Evolutionary conservation across 1,140 invertebrate genomes (phyloP).

Genomic region (Aphis gossypii): DNA sequence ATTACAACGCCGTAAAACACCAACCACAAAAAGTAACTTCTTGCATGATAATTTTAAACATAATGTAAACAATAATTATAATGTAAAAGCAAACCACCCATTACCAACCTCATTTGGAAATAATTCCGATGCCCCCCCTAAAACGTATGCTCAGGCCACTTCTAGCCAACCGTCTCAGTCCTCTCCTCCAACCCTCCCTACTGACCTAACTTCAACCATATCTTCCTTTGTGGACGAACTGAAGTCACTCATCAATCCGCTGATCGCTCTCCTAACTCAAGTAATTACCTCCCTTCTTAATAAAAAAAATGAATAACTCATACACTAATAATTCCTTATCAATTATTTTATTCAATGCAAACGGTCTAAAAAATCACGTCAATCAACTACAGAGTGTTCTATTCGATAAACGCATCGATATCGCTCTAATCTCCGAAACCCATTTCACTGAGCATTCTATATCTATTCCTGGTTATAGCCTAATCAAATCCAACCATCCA

Average conservation of each 20-base stretch:
- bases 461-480: background rate
- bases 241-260: background rate
- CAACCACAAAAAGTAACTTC: background rate
- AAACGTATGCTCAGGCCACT: background rate
- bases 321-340: background rate
- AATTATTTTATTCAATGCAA: constrained; percentile 21
- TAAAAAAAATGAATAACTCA: background rate
- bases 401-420: background rate
- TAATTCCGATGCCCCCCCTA: no score
- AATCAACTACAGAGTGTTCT: background rate
- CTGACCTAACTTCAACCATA: no score
- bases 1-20: background rate
- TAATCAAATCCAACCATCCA: background rate
- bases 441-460: background rate
- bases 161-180: background rate
- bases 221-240: background rate
- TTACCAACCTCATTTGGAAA: no score
- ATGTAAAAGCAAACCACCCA: background rate
- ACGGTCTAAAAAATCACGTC: background rate
- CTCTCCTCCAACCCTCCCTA: no score
- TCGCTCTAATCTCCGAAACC: background rate
- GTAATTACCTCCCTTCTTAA: background rate
- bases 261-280: background rate
- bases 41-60: background rate
- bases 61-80: no score